Evolutionary conservation across 2,888 invertebrate species (phyloP).

Genomic region (Xanthia togata): DNA sequence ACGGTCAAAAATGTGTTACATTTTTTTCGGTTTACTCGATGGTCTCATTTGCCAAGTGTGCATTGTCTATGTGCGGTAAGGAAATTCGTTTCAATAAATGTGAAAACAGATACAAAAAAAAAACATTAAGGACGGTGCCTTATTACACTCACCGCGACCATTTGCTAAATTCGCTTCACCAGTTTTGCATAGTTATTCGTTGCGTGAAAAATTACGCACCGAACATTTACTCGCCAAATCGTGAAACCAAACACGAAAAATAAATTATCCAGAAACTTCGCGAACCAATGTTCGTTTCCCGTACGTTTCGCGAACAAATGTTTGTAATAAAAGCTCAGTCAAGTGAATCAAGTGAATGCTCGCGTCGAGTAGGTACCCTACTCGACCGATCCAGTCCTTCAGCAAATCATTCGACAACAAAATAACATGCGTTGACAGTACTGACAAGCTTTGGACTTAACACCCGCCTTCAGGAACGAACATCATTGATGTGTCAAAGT

Average conservation of each 20-base stretch:
- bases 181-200: background rate
- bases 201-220: background rate
- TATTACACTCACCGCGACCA: background rate
- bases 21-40: background rate
- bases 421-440: slow-evolving; percentile 1
- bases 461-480: too few species aligned
- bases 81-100: background rate
- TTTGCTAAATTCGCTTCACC: background rate
- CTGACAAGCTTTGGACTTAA: too few species aligned
- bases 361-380: background rate
- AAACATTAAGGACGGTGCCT: background rate
- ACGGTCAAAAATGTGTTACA: background rate
- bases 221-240: background rate
- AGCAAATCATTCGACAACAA: background rate
- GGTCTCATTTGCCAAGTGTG: background rate
- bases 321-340: background rate
- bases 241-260: background rate
- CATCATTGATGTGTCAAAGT: background rate
- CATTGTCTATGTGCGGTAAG: background rate
- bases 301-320: background rate
- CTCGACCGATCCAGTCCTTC: too few species aligned
- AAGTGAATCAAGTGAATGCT: background rate
- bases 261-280: background rate
- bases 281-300: background rate
- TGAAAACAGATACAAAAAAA: background rate